phyloP scores from a whole-genome alignment of 1,140 invertebrate species.

The Dinoponera quadriceps region DNA sequence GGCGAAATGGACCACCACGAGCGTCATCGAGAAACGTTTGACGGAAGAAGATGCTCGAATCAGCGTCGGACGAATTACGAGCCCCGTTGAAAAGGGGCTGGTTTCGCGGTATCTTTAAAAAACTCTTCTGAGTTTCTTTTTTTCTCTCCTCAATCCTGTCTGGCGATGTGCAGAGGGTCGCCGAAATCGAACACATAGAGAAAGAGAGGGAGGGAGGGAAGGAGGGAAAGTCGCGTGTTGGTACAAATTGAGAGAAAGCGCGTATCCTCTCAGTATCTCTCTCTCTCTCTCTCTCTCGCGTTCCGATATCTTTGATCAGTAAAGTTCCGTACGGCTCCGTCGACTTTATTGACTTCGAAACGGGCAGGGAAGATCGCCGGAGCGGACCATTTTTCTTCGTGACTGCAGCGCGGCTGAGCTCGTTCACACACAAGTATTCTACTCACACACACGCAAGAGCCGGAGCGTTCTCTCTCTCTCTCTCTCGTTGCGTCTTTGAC shows the following conservation, averaged over 20 bases:
- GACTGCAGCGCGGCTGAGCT: constrained; percentile 45
- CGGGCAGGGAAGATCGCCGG: constrained; percentile 40
- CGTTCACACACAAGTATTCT: no score
- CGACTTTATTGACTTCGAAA: constrained; percentile 58
- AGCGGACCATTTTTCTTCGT: constrained; percentile 56
- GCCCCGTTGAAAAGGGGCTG: not conserved
- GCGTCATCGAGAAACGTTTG: constrained; percentile 9
- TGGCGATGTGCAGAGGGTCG: not conserved
- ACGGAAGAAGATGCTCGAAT: constrained; percentile 2
- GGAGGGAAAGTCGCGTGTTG: constrained; percentile 34
- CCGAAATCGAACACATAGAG: constrained; percentile 17
- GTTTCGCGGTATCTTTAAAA: not conserved
- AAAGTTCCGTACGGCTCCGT: constrained; percentile 52
- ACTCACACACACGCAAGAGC: not conserved
- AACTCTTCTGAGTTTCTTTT: no score
- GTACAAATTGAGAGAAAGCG: constrained; percentile 61
- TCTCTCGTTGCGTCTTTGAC: constrained; percentile 55
- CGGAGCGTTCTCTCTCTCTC: constrained; percentile 33
- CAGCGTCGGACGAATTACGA: not conserved
- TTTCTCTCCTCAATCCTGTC: not conserved
- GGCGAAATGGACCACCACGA: not conserved
- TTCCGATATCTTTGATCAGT: constrained; percentile 54
- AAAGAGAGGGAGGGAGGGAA: no score
- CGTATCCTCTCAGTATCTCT: constrained; percentile 1
- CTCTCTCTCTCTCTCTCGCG: not conserved